A percentile compares a stretch with the other conserved stretches of the same genome.
These are phyloP conservation scores for Stenurella melanura DNA, from an alignment of 2,888 invertebrate genomes.

Conservation along the genomic window DNA sequence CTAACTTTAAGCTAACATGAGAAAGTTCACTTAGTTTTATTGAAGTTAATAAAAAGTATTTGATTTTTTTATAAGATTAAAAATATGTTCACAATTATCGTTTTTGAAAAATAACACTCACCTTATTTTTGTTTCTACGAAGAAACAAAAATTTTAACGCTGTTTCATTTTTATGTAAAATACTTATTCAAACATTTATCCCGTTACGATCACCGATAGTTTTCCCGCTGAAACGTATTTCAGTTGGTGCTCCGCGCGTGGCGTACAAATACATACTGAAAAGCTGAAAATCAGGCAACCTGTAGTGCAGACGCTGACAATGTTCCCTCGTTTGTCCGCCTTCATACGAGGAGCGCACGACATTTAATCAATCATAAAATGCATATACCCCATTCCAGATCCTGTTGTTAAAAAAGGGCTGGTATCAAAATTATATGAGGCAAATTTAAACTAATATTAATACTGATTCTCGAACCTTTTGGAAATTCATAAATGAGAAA, in stretches of 20 bases:
- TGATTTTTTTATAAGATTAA: not conserved
- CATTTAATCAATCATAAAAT: not conserved
- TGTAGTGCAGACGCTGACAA: constrained; percentile 34
- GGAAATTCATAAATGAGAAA: too few species aligned
- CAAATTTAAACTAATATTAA: too few species aligned
- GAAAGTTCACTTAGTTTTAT: not conserved
- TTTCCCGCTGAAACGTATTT: constrained; percentile 37
- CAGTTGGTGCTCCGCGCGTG: constrained; percentile 33
- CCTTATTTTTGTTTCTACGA: not conserved
- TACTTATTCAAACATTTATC: not conserved
- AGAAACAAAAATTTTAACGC: not conserved
- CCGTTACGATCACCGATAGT: not conserved
- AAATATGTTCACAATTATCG: not conserved
- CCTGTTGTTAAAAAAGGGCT: too few species aligned
- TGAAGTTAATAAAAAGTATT: not conserved
- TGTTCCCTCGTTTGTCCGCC: not conserved
- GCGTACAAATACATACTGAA: constrained; percentile 42
- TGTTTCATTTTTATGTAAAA: not conserved
- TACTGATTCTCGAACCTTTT: too few species aligned
- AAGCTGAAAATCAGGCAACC: constrained; percentile 47
- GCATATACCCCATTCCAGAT: not conserved
- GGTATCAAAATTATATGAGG: too few species aligned
- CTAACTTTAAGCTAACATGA: not conserved
- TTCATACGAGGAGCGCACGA: not conserved
- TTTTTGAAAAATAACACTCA: not conserved